Base-by-base conservation (phyloP, 2,113 vertebrate genomes). In the Trogon melanurus region DNA sequence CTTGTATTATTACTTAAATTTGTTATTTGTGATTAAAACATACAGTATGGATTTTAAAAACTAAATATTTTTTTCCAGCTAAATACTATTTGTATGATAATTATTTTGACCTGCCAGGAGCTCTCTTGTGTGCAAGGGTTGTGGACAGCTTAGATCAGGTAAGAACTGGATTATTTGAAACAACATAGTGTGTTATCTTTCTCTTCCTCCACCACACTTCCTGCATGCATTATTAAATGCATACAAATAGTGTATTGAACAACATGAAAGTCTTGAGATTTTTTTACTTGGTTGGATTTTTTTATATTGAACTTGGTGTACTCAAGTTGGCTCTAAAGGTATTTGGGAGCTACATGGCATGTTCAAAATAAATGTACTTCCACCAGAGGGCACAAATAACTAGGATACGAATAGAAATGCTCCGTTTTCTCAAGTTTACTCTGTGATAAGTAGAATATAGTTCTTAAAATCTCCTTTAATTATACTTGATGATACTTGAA, bases 41-140 rank as follows among this genome's bases (percentile, higher is more conserved):
- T 86, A 54, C 13, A 45, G 4, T 75, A 25, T 5, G 5, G 9
- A 27, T 38, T 92, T 51, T 17, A 38, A 66, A 70, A 53, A 11
- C 6, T 45, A 45, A 26, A 29, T 13, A 61, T 70, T 71, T 54
- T 36, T 2, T 89, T 95, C 45, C 97, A 99, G 99, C 99, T 91
- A 99, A 99, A 97, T 99, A 99, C 94, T 99, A 99, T 97, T 98
- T 98, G 94, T 99, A 99, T 95, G 99, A 99, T 98, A 99, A 99
- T 97, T 99, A 99, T 97, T 99, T 99, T 98, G 99, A 99, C 95
- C 98, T 99, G 50, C 99, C 99, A 10, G 99, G 99, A 88, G 99
- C 99, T 54, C 98, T 99, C 65, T 98, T 99, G 13, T 99, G 99
- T 96, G 99, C 99, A 91, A 98, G 98, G 85, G 98, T 99, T 88